Evolutionary conservation across 2,888 invertebrate species (phyloP), one percentile per base, ranked within the genome.

Genomic region (Drosophila recens): DNA sequence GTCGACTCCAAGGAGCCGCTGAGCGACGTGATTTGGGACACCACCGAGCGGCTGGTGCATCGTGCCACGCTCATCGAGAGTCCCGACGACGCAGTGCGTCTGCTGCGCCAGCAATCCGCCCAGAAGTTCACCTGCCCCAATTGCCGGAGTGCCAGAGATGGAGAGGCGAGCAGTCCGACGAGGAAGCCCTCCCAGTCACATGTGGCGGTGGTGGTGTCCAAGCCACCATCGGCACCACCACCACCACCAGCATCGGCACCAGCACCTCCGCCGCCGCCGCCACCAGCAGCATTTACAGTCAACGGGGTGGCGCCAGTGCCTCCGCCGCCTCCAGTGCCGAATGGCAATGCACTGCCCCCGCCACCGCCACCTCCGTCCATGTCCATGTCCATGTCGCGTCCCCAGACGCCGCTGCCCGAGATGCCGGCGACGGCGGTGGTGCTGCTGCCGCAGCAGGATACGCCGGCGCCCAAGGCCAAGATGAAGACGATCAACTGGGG

Each of bases 401-500:
- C 86, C 74, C 82, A 52, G 61, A 90, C 70, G 80, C 91, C 90
- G 80, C 87, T 56, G 90, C 93, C 33, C 0, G 49, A 61, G 11
- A 17, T 30, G 34, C 45, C 34, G 9, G 23, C 48, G n/a, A n/a
- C 71, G 23, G 90, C 68, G n/a, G 90, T 91, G 30, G 92, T 92
- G 9, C 94, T 97, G 80, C 93, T 98, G 87, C 98, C 98, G 13
- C 98, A 98, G 89, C 97, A 97, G 91, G 97, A 97, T 89, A 98
- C 97, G 1, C 98, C 98, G 0, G 95, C 96, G 67, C 98, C 99
- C n/a, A 97, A 97, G 92, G 95, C 97, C 33, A 98, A 98, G 93
- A 98, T 99, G 98, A 98, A 98, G 93, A 98, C 98, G 0, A 96
- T 99, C 75, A 98, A 99, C 91, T 99, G 99, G 99, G 97, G 97